Evolutionary conservation across 2,888 invertebrate species (phyloP), one percentile per base, ranked within the genome.

Genomic region (Agonopterix subpropinquella): DNA sequence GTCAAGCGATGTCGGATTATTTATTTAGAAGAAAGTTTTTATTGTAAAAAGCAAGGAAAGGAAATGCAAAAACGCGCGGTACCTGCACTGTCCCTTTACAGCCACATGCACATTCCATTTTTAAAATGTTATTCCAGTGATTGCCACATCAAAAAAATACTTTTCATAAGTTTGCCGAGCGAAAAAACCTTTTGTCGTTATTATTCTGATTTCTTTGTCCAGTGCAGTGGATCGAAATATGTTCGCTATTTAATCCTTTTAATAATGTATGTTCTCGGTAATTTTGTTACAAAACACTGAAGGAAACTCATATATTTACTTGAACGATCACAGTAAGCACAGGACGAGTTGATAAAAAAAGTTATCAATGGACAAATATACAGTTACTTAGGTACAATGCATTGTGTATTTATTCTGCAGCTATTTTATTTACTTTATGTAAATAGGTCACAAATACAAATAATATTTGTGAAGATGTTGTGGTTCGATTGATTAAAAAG

Each of bases 11-110:
- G 83, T 80, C 77, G 73, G 82, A 82, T 84, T 87, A 86, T 88
- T 87, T 86, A 87, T 87, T 87, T 87, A 84, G 82, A 87, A 88
- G 88, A 87, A 88, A 88, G 88, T 88, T 87, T 85, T 87, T 86
- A 86, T 81, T 81, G 74, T 82, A 88, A 88, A 88, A 88, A 88
- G 81, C 67, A 59, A 62, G 82, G 82, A 81, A 77, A 88, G 87
- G 88, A 88, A 88, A 88, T 88, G 86, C 86, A 88, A 88, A 88
- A 87, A 88, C 83, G 66, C 65, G 65, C 75, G 74, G 76, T 87
- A 84, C 85, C 77, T 77, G 75, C 72, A 80, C 78, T 81, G 86
- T 83, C 85, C 86, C 83, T 80, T 80, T 71, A 70, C 79, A 79
- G 81, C 74, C 85, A 80, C 75, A 84, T 84, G 84, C 81, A 68